phyloP scores from a whole-genome alignment of 2,888 invertebrate species.

The Noctua janthe region DNA sequence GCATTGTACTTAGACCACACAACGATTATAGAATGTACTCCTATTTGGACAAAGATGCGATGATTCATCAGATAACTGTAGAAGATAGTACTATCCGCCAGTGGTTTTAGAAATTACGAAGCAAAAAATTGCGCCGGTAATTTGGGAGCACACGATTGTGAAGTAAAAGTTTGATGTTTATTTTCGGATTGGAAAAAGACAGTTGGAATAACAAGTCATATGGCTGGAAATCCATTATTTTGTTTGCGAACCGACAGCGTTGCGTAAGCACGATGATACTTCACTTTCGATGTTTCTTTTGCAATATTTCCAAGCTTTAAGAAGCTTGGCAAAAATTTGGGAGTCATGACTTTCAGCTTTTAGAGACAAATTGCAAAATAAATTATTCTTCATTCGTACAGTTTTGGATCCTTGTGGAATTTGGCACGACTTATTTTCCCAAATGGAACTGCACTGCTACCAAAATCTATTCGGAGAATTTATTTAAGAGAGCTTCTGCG shows the following conservation, averaged over 20 bases:
- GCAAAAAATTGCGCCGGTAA: conserved; percentile 47
- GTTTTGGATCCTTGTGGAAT: conserved; percentile 6
- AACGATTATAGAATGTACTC: conserved; percentile 64
- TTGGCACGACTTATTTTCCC: conserved; percentile 22
- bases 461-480: conserved; percentile 37
- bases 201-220: conserved; percentile 41
- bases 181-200: conserved; percentile 36
- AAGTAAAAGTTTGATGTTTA: conserved; percentile 48
- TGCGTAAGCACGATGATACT: conserved; percentile 44
- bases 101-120: conserved; percentile 48
- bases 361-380: conserved; percentile 16
- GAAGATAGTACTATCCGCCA: conserved; percentile 46
- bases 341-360: conserved; percentile 43
- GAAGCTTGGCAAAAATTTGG: conserved; percentile 30
- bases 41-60: conserved; percentile 64
- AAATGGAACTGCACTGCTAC: conserved; percentile 15
- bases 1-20: conserved; percentile 69
- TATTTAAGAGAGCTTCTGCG: conserved; percentile 18
- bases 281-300: conserved; percentile 43
- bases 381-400: conserved; percentile 5
- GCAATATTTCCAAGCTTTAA: conserved; percentile 18
- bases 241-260: conserved; percentile 34
- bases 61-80: conserved; percentile 64
- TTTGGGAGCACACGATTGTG: conserved; percentile 41
- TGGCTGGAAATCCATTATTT: conserved; percentile 50